These are phyloP conservation scores for Lepetodrilus schrolli DNA, from an alignment of 2,888 invertebrate genomes.

Conservation along the genomic window DNA sequence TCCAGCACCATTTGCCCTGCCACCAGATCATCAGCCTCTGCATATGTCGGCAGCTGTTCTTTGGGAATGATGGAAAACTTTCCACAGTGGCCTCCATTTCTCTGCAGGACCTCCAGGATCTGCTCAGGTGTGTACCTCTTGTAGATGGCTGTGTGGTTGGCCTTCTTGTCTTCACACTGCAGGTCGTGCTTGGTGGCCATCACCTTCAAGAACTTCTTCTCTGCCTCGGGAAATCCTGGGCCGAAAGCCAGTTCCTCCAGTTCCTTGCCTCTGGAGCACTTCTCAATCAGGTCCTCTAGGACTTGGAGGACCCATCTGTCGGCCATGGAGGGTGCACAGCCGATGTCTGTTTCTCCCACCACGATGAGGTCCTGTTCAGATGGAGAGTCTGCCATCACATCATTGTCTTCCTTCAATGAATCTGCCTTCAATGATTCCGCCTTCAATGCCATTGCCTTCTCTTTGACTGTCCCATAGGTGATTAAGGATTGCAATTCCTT, in stretches of 20 bases:
- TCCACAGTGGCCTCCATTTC: too few species aligned
- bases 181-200: conserved; percentile 44
- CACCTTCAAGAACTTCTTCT: conserved; percentile 12
- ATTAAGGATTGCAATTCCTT: conserved; percentile 55
- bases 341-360: too few species aligned
- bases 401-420: too few species aligned
- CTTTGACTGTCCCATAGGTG: conserved; percentile 44
- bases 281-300: conserved; percentile 41
- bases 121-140: conserved; percentile 44
- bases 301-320: conserved; percentile 44
- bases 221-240: conserved; percentile 41
- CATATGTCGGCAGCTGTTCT: too few species aligned
- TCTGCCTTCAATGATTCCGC: too few species aligned
- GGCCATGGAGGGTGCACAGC: conserved; percentile 35
- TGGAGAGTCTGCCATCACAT: background rate
- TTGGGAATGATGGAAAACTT: too few species aligned
- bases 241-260: conserved; percentile 55
- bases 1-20: too few species aligned
- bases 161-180: conserved; percentile 40
- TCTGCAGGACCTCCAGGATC: conserved; percentile 39
- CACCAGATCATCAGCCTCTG: too few species aligned
- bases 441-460: conserved; percentile 40
- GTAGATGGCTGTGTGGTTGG: conserved; percentile 46
- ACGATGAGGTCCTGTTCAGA: background rate
- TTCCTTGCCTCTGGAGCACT: conserved; percentile 38